A percentile compares a stretch with the other conserved stretches of the same genome.
phyloP scores from a whole-genome alignment of 2,113 vertebrate genomes.

The Anhinga rufa region DNA sequence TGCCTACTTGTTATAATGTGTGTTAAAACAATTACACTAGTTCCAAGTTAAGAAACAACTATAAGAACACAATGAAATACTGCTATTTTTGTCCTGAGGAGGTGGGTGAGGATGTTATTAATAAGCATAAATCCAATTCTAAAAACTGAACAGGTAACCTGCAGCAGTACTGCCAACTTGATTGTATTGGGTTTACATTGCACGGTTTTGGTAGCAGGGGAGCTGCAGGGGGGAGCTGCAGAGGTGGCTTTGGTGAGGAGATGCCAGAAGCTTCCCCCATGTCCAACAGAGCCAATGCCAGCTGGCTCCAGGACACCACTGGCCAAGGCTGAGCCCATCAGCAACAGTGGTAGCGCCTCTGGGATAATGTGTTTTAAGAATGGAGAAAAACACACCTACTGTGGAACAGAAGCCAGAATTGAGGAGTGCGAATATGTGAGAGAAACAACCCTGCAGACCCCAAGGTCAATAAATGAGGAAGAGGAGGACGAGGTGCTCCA shows the following conservation, averaged over 20 bases:
- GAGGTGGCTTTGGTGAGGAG: neutral
- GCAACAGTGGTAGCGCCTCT: accelerated
- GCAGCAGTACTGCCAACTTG: neutral
- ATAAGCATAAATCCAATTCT: neutral
- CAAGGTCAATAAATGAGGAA: neutral
- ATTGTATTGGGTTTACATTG: neutral
- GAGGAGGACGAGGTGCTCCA: neutral
- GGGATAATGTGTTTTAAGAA: neutral
- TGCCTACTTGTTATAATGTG: neutral
- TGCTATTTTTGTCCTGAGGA: neutral
- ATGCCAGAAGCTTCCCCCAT: neutral
- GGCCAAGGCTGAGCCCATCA: neutral
- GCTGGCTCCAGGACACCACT: accelerated
- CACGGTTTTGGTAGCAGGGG: accelerated
- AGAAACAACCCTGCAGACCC: neutral
- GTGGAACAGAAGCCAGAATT: neutral
- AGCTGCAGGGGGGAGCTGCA: neutral
- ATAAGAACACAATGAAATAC: neutral
- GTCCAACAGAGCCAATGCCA: neutral
- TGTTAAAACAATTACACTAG: neutral
- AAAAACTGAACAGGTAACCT: neutral
- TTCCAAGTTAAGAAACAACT: neutral
- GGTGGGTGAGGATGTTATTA: neutral
- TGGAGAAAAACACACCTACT: neutral
- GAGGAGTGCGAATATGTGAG: neutral